phyloP scores from a whole-genome alignment of 1,140 invertebrate species.

The Tetramorium parvispinum region DNA sequence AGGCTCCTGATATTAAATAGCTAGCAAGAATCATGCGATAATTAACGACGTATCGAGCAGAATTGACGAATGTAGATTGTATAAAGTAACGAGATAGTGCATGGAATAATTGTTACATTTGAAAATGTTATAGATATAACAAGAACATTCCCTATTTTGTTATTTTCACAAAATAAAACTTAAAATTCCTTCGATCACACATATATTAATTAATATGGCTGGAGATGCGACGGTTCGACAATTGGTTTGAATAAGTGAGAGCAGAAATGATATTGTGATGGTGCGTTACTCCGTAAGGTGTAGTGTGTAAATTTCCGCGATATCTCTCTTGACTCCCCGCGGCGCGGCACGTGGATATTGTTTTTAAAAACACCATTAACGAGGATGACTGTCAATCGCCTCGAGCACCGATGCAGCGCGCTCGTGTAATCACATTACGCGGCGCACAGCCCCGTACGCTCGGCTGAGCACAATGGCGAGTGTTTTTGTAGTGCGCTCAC shows the following conservation, averaged over 20 bases:
- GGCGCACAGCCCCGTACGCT: slow-evolving; percentile 69
- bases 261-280: slow-evolving; percentile 16
- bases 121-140: not conserved
- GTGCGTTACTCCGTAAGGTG: slow-evolving; percentile 12
- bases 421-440: slow-evolving; percentile 84
- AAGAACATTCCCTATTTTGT: not conserved
- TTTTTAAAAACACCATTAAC: slow-evolving; percentile 86
- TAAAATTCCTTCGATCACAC: not conserved
- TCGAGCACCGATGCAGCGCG: slow-evolving; percentile 77
- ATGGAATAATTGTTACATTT: too few species aligned
- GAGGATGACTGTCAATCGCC: slow-evolving; percentile 84
- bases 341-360: slow-evolving; percentile 82
- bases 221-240: slow-evolving; percentile 4
- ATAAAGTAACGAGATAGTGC: not conserved
- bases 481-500: slow-evolving; percentile 82
- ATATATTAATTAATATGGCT: not conserved
- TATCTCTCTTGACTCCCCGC: slow-evolving; percentile 64
- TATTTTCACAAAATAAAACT: not conserved
- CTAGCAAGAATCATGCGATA: slow-evolving; percentile 15
- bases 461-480: slow-evolving; percentile 80
- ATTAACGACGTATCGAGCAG: not conserved
- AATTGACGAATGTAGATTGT: not conserved
- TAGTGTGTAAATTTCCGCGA: slow-evolving; percentile 61
- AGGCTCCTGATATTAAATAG: not conserved
- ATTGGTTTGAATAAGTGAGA: slow-evolving; percentile 15